phyloP scores from a whole-genome alignment of 2,888 invertebrate species.

The Sycophila texana region DNA sequence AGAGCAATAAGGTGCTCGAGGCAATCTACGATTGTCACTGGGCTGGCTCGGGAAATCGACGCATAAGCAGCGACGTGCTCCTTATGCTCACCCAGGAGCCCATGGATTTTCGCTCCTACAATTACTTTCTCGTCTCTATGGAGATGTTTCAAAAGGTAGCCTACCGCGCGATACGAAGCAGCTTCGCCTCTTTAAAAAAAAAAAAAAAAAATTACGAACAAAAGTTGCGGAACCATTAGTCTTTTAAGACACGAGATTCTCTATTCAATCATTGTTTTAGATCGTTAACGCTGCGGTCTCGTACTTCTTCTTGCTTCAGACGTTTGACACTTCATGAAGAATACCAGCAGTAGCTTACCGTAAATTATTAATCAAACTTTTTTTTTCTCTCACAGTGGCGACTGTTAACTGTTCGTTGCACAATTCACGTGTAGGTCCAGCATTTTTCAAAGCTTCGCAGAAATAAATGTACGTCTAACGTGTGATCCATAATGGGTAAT shows the following conservation, averaged over 20 bases:
- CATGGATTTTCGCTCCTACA: conserved; percentile 60
- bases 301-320: conserved; percentile 46
- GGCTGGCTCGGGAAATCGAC: conserved; percentile 56
- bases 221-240: too few species aligned
- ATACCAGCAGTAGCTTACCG: too few species aligned
- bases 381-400: too few species aligned
- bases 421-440: too few species aligned
- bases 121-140: conserved; percentile 60
- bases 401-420: too few species aligned
- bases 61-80: conserved; percentile 55
- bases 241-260: conserved; percentile 19
- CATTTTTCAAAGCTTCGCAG: too few species aligned
- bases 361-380: too few species aligned
- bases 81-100: conserved; percentile 61
- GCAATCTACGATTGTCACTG: conserved; percentile 61
- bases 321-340: conserved; percentile 9
- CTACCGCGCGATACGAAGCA: neutral
- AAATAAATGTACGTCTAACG: too few species aligned
- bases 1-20: conserved; percentile 61
- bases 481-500: too few species aligned
- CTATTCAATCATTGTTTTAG: conserved; percentile 14
- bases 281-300: conserved; percentile 41
- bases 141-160: conserved; percentile 63
- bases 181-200: too few species aligned
- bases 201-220: too few species aligned